These are phyloP conservation scores for Dynastes tityus DNA, from an alignment of 2,888 invertebrate species.

Conservation along the genomic window DNA sequence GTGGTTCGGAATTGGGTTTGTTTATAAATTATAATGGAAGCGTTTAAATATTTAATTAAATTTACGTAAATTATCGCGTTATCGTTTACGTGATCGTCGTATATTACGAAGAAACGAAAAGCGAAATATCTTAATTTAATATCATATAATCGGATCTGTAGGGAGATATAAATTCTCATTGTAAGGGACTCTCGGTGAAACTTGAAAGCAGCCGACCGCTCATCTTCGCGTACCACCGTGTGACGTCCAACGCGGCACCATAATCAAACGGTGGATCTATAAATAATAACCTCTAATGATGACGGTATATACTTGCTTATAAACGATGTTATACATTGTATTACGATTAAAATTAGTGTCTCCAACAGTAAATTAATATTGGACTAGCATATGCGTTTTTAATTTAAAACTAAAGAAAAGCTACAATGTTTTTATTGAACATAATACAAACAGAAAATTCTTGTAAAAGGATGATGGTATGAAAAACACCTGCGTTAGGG, in stretches of 20 bases:
- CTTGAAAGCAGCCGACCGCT: background rate
- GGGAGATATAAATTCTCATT: slow-evolving; percentile 42
- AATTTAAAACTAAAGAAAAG: no score
- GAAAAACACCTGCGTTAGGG: no score
- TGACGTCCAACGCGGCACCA: background rate
- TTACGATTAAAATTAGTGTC: no score
- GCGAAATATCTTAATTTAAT: slow-evolving; percentile 50
- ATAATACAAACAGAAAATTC: no score
- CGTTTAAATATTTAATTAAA: slow-evolving; percentile 43
- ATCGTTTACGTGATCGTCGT: background rate
- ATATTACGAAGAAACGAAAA: slow-evolving; percentile 23
- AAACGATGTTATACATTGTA: no score
- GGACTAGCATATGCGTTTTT: no score
- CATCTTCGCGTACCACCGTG: background rate
- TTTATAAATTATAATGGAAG: background rate
- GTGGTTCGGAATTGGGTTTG: no score
- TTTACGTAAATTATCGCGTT: slow-evolving; percentile 46
- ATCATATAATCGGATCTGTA: slow-evolving; percentile 47
- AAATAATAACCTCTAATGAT: slow-evolving; percentile 11
- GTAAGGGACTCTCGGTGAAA: slow-evolving; percentile 8
- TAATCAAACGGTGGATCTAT: slow-evolving; percentile 10
- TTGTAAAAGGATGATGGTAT: no score
- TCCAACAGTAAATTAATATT: no score
- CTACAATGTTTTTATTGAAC: no score
- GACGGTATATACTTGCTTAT: background rate